Evolutionary conservation across 1,140 invertebrate genomes (phyloP).

Genomic region (Drosophila trapezifrons): DNA sequence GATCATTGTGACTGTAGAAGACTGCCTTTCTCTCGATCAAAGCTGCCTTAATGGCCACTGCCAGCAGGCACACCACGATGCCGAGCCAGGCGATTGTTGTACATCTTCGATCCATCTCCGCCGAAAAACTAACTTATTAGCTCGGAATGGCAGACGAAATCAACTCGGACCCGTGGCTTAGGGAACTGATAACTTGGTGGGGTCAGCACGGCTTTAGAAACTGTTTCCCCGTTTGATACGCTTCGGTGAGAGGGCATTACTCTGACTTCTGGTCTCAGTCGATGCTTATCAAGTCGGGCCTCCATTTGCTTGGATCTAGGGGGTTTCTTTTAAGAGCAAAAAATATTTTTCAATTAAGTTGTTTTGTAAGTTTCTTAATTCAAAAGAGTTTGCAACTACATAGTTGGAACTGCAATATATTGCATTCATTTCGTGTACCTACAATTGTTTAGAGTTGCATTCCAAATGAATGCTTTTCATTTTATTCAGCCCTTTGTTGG

Average conservation of each 20-base stretch:
- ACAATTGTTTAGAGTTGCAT: conserved; percentile 10
- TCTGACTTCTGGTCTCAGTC: no score
- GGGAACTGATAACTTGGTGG: not conserved
- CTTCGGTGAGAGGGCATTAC: no score
- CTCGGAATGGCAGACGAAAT: not conserved
- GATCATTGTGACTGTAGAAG: not conserved
- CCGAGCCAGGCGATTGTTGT: not conserved
- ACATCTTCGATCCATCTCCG: not conserved
- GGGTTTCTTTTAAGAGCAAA: no score
- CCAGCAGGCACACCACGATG: not conserved
- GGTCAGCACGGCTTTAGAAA: not conserved
- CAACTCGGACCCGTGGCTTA: not conserved
- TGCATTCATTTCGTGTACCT: not conserved
- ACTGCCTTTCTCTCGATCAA: not conserved
- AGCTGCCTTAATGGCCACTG: no score
- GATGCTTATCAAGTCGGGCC: not conserved
- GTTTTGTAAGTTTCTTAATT: not conserved
- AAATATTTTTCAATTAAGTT: no score
- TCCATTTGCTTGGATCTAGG: no score
- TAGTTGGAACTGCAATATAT: conserved; percentile 7
- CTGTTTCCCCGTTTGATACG: not conserved
- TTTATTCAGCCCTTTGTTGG: conserved; percentile 7
- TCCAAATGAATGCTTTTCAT: conserved; percentile 4
- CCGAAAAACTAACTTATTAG: not conserved
- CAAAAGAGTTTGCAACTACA: not conserved